Conservation (phyloP, 2,888 invertebrate genomes). For the Gasteruption jaculator region DNA sequence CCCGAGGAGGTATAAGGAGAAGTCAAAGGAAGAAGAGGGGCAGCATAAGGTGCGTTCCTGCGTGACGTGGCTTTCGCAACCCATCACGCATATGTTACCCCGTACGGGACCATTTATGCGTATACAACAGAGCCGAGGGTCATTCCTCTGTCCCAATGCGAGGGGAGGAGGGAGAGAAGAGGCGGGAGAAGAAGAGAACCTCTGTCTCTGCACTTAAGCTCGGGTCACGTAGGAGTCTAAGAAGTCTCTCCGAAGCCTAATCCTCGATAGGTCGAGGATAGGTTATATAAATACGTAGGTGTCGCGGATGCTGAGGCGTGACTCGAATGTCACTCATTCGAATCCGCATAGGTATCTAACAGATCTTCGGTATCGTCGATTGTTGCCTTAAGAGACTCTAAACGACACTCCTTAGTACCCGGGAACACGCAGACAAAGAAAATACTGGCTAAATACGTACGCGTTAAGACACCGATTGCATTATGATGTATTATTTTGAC, state of each 20-base stretch:
- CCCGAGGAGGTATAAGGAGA: slow-evolving; percentile 17
- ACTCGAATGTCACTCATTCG: slow-evolving; percentile 21
- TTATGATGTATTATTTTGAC: too few species aligned
- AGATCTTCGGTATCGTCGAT: too few species aligned
- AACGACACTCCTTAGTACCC: too few species aligned
- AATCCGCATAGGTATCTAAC: too few species aligned
- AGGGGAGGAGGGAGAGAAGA: background rate
- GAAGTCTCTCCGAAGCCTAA: slow-evolving; percentile 10
- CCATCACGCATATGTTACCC: slow-evolving; percentile 46
- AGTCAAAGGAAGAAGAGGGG: slow-evolving; percentile 6
- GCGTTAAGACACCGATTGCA: too few species aligned
- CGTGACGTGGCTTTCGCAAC: slow-evolving; percentile 44
- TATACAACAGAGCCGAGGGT: slow-evolving; percentile 32
- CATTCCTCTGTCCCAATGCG: slow-evolving; percentile 26
- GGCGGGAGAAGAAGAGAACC: background rate
- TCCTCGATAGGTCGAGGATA: slow-evolving; percentile 15
- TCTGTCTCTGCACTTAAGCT: too few species aligned
- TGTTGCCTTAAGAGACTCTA: too few species aligned
- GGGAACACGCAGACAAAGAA: too few species aligned
- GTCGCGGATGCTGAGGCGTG: slow-evolving; percentile 24
- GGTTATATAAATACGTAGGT: slow-evolving; percentile 22
- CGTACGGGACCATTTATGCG: slow-evolving; percentile 20
- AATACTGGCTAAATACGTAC: too few species aligned
- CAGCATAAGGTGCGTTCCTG: slow-evolving; percentile 32
- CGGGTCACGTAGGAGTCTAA: slow-evolving; percentile 22